Evolutionary conservation across 2,797 vertebrate genomes (phyloP).

Genomic region (Dermochelys coriacea): DNA sequence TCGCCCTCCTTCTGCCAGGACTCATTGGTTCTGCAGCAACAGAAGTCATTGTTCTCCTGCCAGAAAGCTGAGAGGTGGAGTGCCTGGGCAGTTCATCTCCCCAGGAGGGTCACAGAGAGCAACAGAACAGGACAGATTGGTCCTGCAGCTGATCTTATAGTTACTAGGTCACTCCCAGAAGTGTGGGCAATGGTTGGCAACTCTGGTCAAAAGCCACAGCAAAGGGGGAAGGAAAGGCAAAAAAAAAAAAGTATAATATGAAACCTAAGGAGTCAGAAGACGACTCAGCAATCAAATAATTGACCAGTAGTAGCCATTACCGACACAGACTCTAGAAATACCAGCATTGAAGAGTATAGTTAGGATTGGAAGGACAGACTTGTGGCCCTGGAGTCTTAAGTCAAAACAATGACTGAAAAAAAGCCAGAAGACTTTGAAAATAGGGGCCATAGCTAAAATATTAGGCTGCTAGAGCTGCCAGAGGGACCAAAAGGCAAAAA

Average conservation of each 20-base stretch:
- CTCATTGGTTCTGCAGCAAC: neutral
- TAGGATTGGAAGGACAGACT: no score
- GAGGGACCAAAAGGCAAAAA: no score
- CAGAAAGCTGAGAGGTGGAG: neutral
- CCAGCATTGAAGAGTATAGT: no score
- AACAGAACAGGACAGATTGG: neutral
- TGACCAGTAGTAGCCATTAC: no score
- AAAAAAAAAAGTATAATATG: neutral
- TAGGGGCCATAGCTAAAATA: no score
- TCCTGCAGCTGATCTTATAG: neutral
- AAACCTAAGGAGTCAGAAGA: neutral
- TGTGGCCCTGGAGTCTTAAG: no score
- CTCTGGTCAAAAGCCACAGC: neutral
- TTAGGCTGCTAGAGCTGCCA: no score
- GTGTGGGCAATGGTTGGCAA: neutral
- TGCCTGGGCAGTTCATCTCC: neutral
- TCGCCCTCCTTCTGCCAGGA: neutral
- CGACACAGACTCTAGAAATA: no score
- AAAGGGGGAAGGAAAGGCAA: neutral
- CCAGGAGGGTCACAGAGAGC: neutral
- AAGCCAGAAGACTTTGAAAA: no score
- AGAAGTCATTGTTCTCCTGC: neutral
- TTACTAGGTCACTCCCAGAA: neutral
- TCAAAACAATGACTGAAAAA: no score
- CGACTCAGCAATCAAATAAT: no score